These are phyloP conservation scores for Epinotia bilunana DNA, from an alignment of 2,888 invertebrate species.

Conservation along the genomic window DNA sequence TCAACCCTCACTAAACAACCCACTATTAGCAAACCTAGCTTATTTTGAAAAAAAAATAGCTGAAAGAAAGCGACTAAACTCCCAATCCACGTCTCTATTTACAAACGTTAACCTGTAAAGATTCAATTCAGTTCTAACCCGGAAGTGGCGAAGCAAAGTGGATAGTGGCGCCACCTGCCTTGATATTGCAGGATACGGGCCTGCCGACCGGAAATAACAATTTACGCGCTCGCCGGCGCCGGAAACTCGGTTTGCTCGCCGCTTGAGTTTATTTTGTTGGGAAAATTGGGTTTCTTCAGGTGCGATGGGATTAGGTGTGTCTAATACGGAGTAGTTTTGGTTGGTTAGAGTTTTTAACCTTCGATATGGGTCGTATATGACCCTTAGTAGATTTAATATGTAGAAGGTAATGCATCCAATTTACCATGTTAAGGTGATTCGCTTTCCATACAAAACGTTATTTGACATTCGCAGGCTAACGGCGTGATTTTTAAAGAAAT, in stretches of 20 bases:
- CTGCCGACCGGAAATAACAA: conserved; percentile 74
- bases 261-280: conserved; percentile 30
- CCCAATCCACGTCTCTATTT: neutral
- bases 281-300: conserved; percentile 42
- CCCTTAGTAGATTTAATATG: neutral
- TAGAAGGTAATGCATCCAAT: no score
- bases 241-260: conserved; percentile 23
- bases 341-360: conserved; percentile 4
- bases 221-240: conserved; percentile 60
- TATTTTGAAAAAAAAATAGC: no score
- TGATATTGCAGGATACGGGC: conserved; percentile 76
- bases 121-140: conserved; percentile 42
- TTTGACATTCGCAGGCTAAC: no score
- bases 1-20: no score
- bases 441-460: no score
- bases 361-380: neutral
- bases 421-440: no score
- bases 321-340: neutral
- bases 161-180: conserved; percentile 76
- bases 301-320: conserved; percentile 25
- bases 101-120: conserved; percentile 4
- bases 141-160: conserved; percentile 62
- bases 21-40: no score
- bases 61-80: no score
- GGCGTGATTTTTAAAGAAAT: no score